Evolutionary conservation across 1,140 invertebrate genomes (phyloP).

Genomic region (silkworm (Bombyx mori)): ASM3026992v2 NC_085125.1:13783501-13784000

Average conservation of each 20-base stretch:
- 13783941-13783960: too few relatives aligned
- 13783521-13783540: background rate
- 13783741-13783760: background rate
- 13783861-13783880: too few relatives aligned
- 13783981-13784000: too few relatives aligned
- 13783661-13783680: slow-evolving; percentile 14
- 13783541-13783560: slow-evolving; percentile 2
- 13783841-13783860: too few relatives aligned
- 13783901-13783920: too few relatives aligned
- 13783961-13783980: too few relatives aligned
- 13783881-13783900: too few relatives aligned
- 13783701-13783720: slow-evolving; percentile 2
- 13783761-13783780: background rate
- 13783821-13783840: too few relatives aligned
- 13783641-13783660: slow-evolving; percentile 21
- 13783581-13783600: slow-evolving; percentile 30
- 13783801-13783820: too few relatives aligned
- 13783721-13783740: background rate
- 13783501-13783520: background rate
- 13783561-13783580: slow-evolving; percentile 25
- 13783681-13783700: slow-evolving; percentile 19
- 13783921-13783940: too few relatives aligned
- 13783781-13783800: background rate
- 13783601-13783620: slow-evolving; percentile 19
- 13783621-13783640: slow-evolving; percentile 14